phyloP scores from a whole-genome alignment of 2,113 vertebrate species.

The Sebastes schlegelii region DNA sequence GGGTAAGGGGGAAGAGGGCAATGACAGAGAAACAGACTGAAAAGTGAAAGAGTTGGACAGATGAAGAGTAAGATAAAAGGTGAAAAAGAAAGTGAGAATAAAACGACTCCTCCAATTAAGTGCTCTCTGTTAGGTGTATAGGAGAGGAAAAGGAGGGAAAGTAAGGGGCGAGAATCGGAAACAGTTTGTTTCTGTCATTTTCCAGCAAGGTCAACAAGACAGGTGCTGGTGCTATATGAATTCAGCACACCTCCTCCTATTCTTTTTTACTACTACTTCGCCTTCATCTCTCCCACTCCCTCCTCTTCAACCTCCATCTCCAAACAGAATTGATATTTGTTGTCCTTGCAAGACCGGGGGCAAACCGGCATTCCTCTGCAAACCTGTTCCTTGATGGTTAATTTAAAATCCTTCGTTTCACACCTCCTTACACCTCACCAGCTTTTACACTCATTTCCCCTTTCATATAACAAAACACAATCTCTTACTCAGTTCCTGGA shows the following conservation, averaged over 20 bases:
- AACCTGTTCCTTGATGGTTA: constrained; percentile 25
- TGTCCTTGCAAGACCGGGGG: constrained; percentile 55
- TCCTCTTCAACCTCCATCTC: constrained; percentile 19
- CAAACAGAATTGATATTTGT: constrained; percentile 55
- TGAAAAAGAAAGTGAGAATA: neutral
- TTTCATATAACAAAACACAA: constrained; percentile 58
- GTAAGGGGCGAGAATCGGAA: constrained; percentile 11
- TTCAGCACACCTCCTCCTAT: constrained; percentile 28
- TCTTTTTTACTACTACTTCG: constrained; percentile 13
- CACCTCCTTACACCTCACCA: constrained; percentile 44
- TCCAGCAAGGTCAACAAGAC: constrained; percentile 62
- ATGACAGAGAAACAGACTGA: constrained; percentile 26
- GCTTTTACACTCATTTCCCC: constrained; percentile 44
- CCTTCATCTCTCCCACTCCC: constrained; percentile 13
- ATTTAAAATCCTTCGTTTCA: constrained; percentile 70
- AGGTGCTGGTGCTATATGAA: constrained; percentile 31
- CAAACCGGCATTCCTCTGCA: constrained; percentile 39
- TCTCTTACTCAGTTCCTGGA: constrained; percentile 57
- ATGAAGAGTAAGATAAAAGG: neutral
- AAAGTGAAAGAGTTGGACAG: constrained; percentile 19
- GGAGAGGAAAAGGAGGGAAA: neutral
- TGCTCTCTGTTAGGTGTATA: constrained; percentile 18
- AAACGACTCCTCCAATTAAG: constrained; percentile 41
- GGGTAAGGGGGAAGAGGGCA: neutral
- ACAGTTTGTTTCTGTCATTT: constrained; percentile 69